Base-by-base conservation (phyloP, 2,797 vertebrate genomes). In the Sternarchorhynchus goeldii region DNA sequence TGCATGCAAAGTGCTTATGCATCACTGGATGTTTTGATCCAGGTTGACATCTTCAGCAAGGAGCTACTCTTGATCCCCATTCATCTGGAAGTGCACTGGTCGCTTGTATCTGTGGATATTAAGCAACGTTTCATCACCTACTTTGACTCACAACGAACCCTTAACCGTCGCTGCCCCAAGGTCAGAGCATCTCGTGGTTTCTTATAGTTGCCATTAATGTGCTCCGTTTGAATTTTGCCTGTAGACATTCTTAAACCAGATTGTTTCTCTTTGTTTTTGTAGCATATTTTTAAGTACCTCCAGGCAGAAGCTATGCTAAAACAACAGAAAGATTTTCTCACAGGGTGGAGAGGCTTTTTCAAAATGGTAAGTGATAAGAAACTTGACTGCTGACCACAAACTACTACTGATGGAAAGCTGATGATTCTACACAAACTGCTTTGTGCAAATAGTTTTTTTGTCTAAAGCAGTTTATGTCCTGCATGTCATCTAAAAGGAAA, bases 31-130 rank as follows among this genome's bases (percentile, higher is more conserved):
- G 16, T 53, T 36, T 6, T 76, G 5, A 36, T 80, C 75, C 62
- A 97, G 96, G 96, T 96, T 75, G 96, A 98, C 86, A 97, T 98
- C 87, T 98, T 98, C 84, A 95, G 95, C 86, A 98, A 98, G 87
- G 94, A 96, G 83, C 91, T 97, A 65, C 85, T 98, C 86, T 86
- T 98, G 80, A 96, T 98, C 88, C 96, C 96, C 53, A 97, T 98
- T 85, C 96, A 97, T 87, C 89, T 98, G 86, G 96, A 98, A 87
- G 96, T 98, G 0, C 96, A 98, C 78, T 98, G 96, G 96, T 98
- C 96, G 0, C 93, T 98, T 75, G 93, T 98, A 81, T 96, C 95
- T 0, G 96, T 98, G 2, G 94, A 97, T 59, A 96, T 98, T 76
- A 90, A 89, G 2, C 90, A 79, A 1, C 90, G 93, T 17, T 93